Base-by-base conservation (phyloP, 2,888 invertebrate genomes). In the Incurvaria masculella region DNA sequence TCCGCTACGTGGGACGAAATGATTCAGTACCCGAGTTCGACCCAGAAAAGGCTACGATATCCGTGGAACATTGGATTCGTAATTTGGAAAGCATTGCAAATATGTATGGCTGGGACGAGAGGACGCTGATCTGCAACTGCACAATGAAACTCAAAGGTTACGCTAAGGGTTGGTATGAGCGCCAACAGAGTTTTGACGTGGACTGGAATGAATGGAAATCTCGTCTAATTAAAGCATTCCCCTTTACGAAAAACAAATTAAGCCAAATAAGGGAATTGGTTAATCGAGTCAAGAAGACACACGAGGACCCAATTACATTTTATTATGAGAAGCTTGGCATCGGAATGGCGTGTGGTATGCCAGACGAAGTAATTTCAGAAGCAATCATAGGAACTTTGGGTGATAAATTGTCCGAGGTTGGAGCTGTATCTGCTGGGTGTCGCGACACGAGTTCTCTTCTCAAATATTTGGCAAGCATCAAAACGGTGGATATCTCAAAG, bases 61-160 rank as follows among this genome's bases (percentile, higher is more conserved):
- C 56, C 5, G 49, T 53, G 19, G 50, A 49, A 27, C 54, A 52
- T 16, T 57, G 57, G 57, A 48, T 55, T 11, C 38, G 52, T 11
- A 57, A 52, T 40, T 38, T 57, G 21, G 57, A 56, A 21, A 48
- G 47, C 41, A 46, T 47, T 11, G 51, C 53, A 33, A 52, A 45
- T 8, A 51, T 55, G 49, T 51, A 54, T 50, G 51, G 49, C 11
- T 57, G 56, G 56, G 53, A 57, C 45, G 52, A 57, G 38, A 42
- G 48, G 3, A 56, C 54, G 3, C 21, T 53, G 10, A 51, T 57
- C 17, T 54, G 55, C 23, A 53, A 56, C 21, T 54, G 52, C n/a
- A 53, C 52, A 5, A 27, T 52, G 16, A 57, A 57, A 33, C 44
- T 57, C 16, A 42, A 40, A 16, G 55, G 55, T 5, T 54, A 53